These are phyloP conservation scores for Sitta europaea DNA, from an alignment of 2,113 vertebrate species.

Conservation along the genomic window DNA sequence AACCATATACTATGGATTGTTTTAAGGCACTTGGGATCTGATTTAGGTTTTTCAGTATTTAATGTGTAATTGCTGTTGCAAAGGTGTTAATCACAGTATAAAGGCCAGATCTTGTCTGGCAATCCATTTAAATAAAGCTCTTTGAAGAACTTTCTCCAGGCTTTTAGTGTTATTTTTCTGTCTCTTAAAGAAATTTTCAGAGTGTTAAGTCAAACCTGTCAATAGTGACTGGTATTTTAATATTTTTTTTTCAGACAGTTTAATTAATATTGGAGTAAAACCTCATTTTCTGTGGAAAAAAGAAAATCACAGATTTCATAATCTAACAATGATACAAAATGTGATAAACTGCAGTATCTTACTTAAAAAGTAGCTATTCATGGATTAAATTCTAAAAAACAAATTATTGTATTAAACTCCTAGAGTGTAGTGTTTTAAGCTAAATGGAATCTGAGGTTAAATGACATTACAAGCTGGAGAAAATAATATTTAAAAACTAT, in stretches of 20 bases:
- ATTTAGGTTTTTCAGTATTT: neutral
- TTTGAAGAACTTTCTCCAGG: neutral
- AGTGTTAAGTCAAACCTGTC: neutral
- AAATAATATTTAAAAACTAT: slow-evolving; percentile 64
- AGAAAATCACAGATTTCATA: neutral
- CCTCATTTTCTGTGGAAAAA: neutral
- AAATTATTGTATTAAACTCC: neutral
- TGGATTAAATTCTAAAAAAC: neutral
- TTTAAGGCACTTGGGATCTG: neutral
- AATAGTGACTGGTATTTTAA: neutral
- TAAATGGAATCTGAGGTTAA: slow-evolving; percentile 63
- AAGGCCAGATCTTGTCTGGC: neutral
- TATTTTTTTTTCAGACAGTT: neutral
- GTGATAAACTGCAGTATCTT: neutral
- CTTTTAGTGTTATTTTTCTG: neutral
- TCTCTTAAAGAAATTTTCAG: neutral
- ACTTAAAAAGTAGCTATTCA: neutral
- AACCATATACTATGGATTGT: neutral
- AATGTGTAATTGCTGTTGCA: neutral
- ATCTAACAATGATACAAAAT: neutral
- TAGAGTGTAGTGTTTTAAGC: neutral
- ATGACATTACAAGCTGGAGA: slow-evolving; percentile 18
- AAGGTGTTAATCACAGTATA: neutral
- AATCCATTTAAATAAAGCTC: neutral
- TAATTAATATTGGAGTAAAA: neutral